Conservation (phyloP, 2,888 invertebrate genomes). For the Auanema sp. region DNA sequence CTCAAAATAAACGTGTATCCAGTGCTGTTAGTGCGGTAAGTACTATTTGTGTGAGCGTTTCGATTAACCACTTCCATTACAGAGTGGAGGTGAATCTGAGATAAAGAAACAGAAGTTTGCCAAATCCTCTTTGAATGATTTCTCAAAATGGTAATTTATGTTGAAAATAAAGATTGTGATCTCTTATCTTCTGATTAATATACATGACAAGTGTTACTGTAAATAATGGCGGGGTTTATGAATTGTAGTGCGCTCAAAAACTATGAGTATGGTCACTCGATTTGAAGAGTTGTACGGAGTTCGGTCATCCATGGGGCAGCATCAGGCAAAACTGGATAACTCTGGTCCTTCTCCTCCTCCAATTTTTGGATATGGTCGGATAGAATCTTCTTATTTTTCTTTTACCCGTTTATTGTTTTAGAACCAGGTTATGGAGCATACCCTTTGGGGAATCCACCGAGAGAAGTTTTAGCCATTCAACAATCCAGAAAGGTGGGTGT, state of each 20-base stretch:
- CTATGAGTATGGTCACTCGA: too few species aligned
- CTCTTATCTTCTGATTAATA: background rate
- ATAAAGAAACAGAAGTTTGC: constrained; percentile 41
- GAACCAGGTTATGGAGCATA: too few species aligned
- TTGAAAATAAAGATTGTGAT: background rate
- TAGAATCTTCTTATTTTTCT: too few species aligned
- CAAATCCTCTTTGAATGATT: constrained; percentile 31
- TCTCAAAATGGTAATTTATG: constrained; percentile 40
- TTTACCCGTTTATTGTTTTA: too few species aligned
- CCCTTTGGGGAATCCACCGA: too few species aligned
- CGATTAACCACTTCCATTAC: background rate
- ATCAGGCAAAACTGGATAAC: constrained; percentile 1
- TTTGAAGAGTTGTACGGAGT: background rate
- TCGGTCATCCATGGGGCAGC: background rate
- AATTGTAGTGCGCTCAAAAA: background rate
- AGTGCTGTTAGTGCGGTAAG: background rate
- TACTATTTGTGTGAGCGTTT: background rate
- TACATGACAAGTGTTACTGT: background rate
- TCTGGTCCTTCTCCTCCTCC: background rate
- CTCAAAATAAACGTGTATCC: constrained; percentile 29
- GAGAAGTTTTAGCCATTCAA: too few species aligned
- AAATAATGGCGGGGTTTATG: constrained; percentile 5
- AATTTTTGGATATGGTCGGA: background rate
- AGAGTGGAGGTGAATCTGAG: constrained; percentile 5
- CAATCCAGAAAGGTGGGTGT: too few species aligned